Conservation (phyloP, 2,797 vertebrate genomes). For the Sebastes minor region DNA sequence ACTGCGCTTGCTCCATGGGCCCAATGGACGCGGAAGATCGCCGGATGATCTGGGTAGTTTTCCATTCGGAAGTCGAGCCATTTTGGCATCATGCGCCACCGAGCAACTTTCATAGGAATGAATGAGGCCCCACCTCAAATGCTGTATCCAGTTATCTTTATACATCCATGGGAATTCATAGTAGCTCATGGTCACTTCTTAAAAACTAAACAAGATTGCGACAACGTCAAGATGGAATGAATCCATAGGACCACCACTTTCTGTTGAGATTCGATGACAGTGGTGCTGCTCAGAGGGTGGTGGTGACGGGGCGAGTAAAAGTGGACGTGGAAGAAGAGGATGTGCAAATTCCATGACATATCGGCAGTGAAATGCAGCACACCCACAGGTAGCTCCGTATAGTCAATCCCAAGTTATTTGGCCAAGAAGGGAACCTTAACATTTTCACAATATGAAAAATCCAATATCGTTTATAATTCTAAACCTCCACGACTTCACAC, state of each 20-base stretch:
- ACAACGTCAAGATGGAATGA: background rate
- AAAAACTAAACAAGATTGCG: background rate
- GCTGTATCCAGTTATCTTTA: too few species aligned
- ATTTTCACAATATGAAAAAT: conserved; percentile 70
- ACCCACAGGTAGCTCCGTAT: conserved; percentile 17
- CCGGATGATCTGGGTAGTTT: too few species aligned
- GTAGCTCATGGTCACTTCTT: background rate
- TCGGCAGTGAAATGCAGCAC: conserved; percentile 2
- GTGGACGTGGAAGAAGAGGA: background rate
- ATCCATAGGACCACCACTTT: background rate
- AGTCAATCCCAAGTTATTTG: conserved; percentile 35
- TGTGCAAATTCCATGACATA: conserved; percentile 35
- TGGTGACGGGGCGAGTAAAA: background rate
- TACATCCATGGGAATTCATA: background rate
- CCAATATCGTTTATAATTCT: conserved; percentile 61
- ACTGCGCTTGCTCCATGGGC: too few species aligned
- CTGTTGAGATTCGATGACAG: background rate
- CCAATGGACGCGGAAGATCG: too few species aligned
- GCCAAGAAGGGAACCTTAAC: conserved; percentile 48
- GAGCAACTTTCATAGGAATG: too few species aligned
- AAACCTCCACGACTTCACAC: conserved; percentile 34
- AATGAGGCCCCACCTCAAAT: too few species aligned
- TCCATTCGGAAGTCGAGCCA: too few species aligned
- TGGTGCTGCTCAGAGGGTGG: background rate
- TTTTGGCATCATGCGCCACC: too few species aligned